phyloP scores from a whole-genome alignment of 1,140 invertebrate species.

The Teleopsis dalmanni region DNA sequence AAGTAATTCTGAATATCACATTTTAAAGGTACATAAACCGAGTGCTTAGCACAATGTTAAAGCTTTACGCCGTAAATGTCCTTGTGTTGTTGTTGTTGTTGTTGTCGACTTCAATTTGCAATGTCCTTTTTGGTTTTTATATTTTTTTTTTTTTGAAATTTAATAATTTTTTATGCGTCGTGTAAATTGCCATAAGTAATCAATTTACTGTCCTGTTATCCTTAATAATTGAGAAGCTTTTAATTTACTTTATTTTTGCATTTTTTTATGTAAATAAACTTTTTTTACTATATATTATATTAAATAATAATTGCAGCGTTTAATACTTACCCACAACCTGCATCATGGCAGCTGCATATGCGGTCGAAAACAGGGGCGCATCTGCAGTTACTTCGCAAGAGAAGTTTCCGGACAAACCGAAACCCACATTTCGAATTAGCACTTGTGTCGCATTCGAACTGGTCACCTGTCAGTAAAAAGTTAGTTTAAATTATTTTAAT shows the following conservation, averaged over 20 bases:
- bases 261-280: not conserved
- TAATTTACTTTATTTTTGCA: not conserved
- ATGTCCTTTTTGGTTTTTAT: too few species aligned
- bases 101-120: too few species aligned
- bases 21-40: too few species aligned
- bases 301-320: not conserved
- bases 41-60: too few species aligned
- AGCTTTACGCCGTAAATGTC: too few species aligned
- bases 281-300: not conserved
- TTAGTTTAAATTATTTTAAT: not conserved
- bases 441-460: slow-evolving; percentile 71
- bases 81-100: too few species aligned
- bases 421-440: slow-evolving; percentile 61
- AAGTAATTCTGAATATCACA: too few species aligned
- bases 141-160: too few species aligned
- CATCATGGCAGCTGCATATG: slow-evolving; percentile 55
- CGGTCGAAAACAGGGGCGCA: slow-evolving; percentile 64
- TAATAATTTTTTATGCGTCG: too few species aligned
- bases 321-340: slow-evolving; percentile 65
- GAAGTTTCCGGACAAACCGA: slow-evolving; percentile 69
- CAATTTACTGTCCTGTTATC: not conserved
- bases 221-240: not conserved
- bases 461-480: slow-evolving; percentile 52
- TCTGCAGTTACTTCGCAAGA: slow-evolving; percentile 81
- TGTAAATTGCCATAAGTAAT: too few species aligned